These are phyloP conservation scores for Tympanoctomys barrerae DNA, from an alignment of 2,797 vertebrate species.

Conservation along the genomic window DNA sequence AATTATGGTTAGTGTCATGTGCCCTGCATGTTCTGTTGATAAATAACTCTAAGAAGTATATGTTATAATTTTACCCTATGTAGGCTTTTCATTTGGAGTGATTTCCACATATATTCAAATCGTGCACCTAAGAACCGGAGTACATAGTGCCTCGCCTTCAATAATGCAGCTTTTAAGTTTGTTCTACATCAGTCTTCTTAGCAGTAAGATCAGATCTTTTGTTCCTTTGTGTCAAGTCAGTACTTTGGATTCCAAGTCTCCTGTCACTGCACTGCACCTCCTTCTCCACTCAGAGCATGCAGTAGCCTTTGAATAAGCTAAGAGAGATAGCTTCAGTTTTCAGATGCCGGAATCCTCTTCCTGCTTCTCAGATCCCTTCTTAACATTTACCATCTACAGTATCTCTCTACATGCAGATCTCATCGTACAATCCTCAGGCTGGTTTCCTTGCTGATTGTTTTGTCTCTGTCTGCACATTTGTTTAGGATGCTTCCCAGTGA, in stretches of 20 bases:
- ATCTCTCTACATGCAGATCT: not conserved
- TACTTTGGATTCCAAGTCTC: not conserved
- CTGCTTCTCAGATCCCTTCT: not conserved
- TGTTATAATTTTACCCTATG: not conserved
- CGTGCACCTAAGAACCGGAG: not conserved
- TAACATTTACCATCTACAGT: not conserved
- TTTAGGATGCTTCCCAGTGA: not conserved
- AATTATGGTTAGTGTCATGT: not conserved
- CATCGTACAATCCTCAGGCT: not conserved
- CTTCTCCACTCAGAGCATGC: not conserved
- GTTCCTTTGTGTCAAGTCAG: not conserved
- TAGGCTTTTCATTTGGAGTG: not conserved
- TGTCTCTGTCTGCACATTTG: not conserved
- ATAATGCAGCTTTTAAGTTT: not conserved
- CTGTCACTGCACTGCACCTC: not conserved
- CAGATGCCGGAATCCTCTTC: fast-evolving
- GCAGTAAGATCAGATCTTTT: not conserved
- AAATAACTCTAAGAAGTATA: not conserved
- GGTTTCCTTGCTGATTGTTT: not conserved
- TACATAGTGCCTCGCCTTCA: not conserved
- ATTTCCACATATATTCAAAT: not conserved
- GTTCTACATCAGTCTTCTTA: not conserved
- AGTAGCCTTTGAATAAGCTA: not conserved
- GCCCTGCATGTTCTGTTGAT: not conserved
- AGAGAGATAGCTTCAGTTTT: not conserved